Base-by-base conservation (phyloP, 2,113 vertebrate genomes). In the Diadophis punctatus region DNA sequence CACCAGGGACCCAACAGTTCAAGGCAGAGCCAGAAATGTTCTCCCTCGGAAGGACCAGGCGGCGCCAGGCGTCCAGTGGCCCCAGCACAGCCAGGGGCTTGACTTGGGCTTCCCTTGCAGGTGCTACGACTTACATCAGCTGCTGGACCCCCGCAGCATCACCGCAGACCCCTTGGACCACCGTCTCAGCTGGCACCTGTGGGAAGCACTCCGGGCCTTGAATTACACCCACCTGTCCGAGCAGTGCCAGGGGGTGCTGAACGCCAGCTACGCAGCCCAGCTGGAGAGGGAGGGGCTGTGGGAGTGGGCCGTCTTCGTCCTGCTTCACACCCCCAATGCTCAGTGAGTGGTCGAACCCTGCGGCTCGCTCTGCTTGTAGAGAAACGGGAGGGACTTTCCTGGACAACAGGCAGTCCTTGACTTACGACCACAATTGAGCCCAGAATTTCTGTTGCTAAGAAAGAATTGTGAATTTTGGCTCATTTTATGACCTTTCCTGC, bases 111-210 rank as follows among this genome's bases (percentile, higher is more conserved):
- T 18, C 30, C 48, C 90, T 86, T 86, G 0, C 96, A 99, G 99
- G 92, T 98, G 97, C 92, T 99, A 99, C 4, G 98, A 98, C 56
- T 98, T 99, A 1, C 98, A 99, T 88, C 98, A 98, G 96, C 97
- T 99, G 34, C 94, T 99, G 30, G 99, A 99, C 6, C 99, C 99
- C n/a, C 97, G 97, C 91, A 98, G 98, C 0, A n/a, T 98, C 48
- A 99, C 98, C 0, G 96, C 97, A 0, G 97, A 98, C 95, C 98
- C 98, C 4, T 96, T 99, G 97, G 99, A 99, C 90, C 98, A 98
- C 93, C 98, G 99, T 1, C 98, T 99, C 8, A 98, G 98, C 90
- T 99, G 99, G 99, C 99, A 99, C 96, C 97, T 99, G 60, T 99
- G 99, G 99, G 98, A 98, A 20, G 98, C 98, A 86, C 97, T 99